Evolutionary conservation across 2,797 vertebrate species (phyloP).

Genomic region (Heliangelus exortis): DNA sequence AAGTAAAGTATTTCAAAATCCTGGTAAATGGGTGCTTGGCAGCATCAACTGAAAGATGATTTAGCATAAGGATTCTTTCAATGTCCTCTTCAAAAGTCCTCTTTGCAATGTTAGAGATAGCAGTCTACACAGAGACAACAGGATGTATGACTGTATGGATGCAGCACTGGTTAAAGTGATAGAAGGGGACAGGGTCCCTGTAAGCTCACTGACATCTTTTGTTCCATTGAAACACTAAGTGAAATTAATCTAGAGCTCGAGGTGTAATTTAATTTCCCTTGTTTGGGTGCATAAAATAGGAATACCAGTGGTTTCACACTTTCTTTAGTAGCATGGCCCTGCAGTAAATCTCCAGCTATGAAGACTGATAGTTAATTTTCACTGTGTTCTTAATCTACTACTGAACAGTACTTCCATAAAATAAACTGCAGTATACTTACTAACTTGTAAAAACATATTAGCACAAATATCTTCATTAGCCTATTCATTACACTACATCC

Average conservation of each 20-base stretch:
- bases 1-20: background rate
- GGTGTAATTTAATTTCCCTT: background rate
- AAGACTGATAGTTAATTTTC: background rate
- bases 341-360: background rate
- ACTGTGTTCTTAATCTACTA: background rate
- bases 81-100: background rate
- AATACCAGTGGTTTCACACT: background rate
- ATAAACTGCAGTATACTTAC: background rate
- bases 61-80: background rate
- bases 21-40: background rate
- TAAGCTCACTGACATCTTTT: background rate
- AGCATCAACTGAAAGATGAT: background rate
- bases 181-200: accelerated
- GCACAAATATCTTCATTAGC: background rate
- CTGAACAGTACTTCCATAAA: background rate
- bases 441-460: background rate
- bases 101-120: background rate
- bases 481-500: background rate
- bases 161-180: background rate
- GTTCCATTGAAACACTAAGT: background rate
- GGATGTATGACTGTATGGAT: background rate
- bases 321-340: background rate
- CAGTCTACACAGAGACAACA: background rate
- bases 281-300: background rate
- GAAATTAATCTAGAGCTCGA: background rate